Conservation (phyloP, 2,888 invertebrate genomes). For the Dryococelus australis region DNA sequence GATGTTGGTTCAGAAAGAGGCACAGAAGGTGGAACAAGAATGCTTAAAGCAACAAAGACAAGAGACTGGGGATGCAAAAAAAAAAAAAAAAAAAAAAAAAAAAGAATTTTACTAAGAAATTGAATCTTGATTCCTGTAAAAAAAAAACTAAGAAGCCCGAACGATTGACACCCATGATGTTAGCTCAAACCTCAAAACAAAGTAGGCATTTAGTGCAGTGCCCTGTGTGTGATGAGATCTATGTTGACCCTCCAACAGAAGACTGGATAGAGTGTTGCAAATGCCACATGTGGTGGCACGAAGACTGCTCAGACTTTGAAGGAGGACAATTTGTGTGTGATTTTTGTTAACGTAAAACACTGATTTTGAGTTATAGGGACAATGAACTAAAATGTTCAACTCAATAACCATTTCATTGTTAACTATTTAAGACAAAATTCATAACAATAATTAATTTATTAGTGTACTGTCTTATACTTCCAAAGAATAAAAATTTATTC, state of each 20-base stretch:
- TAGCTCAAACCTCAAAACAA: background rate
- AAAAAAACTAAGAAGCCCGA: background rate
- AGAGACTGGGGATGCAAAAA: too few relatives aligned
- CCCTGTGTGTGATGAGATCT: background rate
- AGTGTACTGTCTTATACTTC: background rate
- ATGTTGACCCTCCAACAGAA: slow-evolving; percentile 5
- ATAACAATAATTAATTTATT: background rate
- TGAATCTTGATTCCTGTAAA: background rate
- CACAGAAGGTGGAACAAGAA: too few relatives aligned
- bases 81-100: too few relatives aligned
- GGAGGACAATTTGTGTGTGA: background rate
- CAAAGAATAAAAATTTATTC: background rate
- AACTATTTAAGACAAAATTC: background rate
- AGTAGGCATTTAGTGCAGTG: background rate
- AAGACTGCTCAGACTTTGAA: background rate
- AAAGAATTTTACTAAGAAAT: background rate
- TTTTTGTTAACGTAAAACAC: background rate
- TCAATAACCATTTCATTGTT: background rate
- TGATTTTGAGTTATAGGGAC: background rate
- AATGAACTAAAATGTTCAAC: background rate
- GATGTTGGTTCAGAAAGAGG: too few relatives aligned
- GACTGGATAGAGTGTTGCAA: slow-evolving; percentile 16
- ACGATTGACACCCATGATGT: background rate
- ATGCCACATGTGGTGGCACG: background rate
- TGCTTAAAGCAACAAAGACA: too few relatives aligned